These are phyloP conservation scores for Sebastes hubbsi DNA, from an alignment of 2,797 vertebrate genomes.

Conservation along the genomic window DNA sequence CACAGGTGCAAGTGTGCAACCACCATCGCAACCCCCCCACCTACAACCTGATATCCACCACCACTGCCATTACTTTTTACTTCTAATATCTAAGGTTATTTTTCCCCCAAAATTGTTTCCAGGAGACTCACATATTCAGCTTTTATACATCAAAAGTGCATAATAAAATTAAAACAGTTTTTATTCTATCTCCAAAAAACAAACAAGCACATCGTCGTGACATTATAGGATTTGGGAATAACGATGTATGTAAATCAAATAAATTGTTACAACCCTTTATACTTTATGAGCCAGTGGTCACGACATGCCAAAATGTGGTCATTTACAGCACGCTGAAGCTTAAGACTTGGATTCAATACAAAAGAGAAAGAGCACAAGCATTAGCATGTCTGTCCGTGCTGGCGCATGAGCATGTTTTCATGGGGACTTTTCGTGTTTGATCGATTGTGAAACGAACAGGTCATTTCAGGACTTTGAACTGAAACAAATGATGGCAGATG, in stretches of 20 bases:
- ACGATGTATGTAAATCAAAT: neutral
- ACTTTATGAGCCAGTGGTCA: neutral
- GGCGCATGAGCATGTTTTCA: slow-evolving; percentile 3
- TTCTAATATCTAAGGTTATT: neutral
- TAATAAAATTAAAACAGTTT: neutral
- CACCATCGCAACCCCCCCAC: neutral
- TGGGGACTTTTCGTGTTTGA: neutral
- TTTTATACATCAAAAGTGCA: neutral
- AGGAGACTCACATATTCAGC: neutral
- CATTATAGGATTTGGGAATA: neutral
- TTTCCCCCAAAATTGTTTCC: neutral
- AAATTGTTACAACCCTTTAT: neutral
- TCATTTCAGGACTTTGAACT: slow-evolving; percentile 25
- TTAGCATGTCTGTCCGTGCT: neutral
- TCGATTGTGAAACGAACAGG: slow-evolving; percentile 11
- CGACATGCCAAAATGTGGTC: neutral
- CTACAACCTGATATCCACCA: neutral
- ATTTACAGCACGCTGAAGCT: neutral
- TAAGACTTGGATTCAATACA: neutral
- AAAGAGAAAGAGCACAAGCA: neutral
- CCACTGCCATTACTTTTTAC: neutral
- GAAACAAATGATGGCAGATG: neutral
- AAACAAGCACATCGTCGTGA: neutral
- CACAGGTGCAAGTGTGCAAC: neutral
- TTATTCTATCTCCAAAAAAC: neutral